phyloP scores from a whole-genome alignment of 2,797 vertebrate genomes.

The Sphenopsis melanotis region DNA sequence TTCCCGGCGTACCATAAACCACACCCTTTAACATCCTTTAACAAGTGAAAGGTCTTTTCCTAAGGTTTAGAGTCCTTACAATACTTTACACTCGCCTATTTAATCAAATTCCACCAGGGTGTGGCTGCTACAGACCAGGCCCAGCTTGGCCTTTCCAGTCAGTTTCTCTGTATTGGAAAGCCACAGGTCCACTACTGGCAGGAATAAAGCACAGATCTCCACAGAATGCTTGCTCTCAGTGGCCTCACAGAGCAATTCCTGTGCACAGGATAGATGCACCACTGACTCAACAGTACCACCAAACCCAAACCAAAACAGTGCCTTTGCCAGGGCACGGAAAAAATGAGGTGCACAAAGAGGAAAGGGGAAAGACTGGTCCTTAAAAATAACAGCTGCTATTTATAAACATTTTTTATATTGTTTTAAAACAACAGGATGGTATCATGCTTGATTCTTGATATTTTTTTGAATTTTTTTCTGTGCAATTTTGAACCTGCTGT shows the following conservation, averaged over 20 bases:
- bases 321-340: not conserved
- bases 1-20: fast-evolving
- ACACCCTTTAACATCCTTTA: not conserved
- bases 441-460: not conserved
- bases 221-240: not conserved
- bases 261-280: not conserved
- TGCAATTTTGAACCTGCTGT: not conserved
- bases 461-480: not conserved
- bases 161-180: not conserved
- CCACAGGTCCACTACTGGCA: not conserved
- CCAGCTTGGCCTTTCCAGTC: not conserved
- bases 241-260: not conserved
- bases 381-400: not conserved
- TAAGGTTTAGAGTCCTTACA: not conserved
- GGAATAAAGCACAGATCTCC: not conserved
- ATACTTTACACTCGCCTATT: not conserved
- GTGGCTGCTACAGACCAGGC: not conserved
- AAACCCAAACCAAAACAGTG: not conserved
- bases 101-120: not conserved
- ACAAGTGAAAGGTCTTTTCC: not conserved
- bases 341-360: not conserved
- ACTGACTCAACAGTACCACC: not conserved
- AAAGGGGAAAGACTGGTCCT: not conserved
- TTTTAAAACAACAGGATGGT: not conserved
- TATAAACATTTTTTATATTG: not conserved